A percentile compares a stretch with the other conserved stretches of the same genome.
These are phyloP conservation scores for Thelaira solivaga DNA, from an alignment of 2,888 invertebrate species.

Conservation along the genomic window DNA sequence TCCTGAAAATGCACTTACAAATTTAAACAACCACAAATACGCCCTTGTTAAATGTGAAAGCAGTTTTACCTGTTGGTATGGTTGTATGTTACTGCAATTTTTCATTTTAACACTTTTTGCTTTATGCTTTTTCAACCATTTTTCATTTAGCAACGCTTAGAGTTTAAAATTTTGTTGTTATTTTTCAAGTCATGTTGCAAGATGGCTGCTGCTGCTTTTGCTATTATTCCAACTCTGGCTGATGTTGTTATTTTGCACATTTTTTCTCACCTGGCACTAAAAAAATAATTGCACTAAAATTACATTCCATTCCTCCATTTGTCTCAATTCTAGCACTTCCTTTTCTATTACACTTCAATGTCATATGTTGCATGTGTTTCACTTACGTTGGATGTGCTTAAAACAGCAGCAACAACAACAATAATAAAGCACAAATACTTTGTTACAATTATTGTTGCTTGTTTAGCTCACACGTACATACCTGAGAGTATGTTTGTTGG, in stretches of 20 bases:
- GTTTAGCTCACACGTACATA: neutral
- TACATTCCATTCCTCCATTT: constrained; percentile 43
- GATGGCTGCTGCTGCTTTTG: neutral
- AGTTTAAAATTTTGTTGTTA: constrained; percentile 22
- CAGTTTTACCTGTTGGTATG: neutral
- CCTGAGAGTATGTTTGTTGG: neutral
- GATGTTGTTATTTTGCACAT: constrained; percentile 12
- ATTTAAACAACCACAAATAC: neutral
- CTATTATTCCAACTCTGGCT: neutral
- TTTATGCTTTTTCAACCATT: constrained; percentile 1
- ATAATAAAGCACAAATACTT: constrained; percentile 29
- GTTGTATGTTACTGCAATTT: constrained; percentile 26
- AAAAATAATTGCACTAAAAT: constrained; percentile 57
- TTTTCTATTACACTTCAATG: constrained; percentile 24
- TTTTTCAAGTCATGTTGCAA: neutral
- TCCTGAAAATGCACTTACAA: neutral
- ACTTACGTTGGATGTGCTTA: constrained; percentile 9
- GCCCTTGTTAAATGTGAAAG: no score
- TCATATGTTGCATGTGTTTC: constrained; percentile 40
- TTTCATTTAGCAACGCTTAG: constrained; percentile 14
- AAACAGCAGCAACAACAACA: neutral
- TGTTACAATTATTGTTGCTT: constrained; percentile 42
- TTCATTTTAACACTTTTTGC: constrained; percentile 43
- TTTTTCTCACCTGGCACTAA: constrained; percentile 54
- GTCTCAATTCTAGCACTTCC: constrained; percentile 9